These are phyloP conservation scores for Polyergus mexicanus DNA, from an alignment of 1,140 invertebrate species.

Conservation along the genomic window DNA sequence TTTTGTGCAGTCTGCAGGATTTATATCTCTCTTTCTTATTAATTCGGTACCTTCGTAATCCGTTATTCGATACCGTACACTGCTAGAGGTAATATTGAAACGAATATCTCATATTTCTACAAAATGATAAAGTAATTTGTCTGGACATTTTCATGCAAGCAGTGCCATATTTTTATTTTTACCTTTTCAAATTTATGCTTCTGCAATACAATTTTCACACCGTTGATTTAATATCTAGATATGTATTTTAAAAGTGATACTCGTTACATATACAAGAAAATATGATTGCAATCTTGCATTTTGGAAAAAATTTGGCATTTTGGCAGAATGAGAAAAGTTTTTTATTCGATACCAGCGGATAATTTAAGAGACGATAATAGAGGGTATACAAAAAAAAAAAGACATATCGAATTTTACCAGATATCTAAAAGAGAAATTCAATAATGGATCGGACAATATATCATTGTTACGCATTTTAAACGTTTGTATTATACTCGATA, in stretches of 20 bases:
- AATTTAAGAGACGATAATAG: not conserved
- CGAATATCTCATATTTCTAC: not conserved
- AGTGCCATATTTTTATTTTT: too few relatives aligned
- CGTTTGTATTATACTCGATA: constrained; percentile 29
- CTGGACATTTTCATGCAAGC: not conserved
- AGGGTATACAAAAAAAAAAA: not conserved
- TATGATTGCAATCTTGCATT: not conserved
- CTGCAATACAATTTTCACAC: not conserved
- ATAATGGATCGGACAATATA: constrained; percentile 30
- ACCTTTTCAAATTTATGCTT: not conserved
- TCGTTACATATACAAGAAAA: not conserved
- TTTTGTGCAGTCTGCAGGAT: not conserved
- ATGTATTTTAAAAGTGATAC: not conserved
- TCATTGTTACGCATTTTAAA: constrained; percentile 46
- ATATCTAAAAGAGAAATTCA: constrained; percentile 22
- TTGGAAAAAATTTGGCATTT: not conserved
- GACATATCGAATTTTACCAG: not conserved
- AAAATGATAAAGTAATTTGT: not conserved
- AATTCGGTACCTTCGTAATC: not conserved
- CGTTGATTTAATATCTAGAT: not conserved
- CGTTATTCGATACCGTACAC: not conserved
- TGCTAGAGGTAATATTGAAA: not conserved
- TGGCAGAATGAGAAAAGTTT: not conserved
- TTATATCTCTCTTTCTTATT: not conserved
- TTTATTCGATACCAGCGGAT: not conserved